A percentile compares a stretch with the other conserved stretches of the same genome.
These are phyloP conservation scores for Cantharis flavilabris DNA, from an alignment of 2,888 invertebrate genomes.

Conservation along the genomic window DNA sequence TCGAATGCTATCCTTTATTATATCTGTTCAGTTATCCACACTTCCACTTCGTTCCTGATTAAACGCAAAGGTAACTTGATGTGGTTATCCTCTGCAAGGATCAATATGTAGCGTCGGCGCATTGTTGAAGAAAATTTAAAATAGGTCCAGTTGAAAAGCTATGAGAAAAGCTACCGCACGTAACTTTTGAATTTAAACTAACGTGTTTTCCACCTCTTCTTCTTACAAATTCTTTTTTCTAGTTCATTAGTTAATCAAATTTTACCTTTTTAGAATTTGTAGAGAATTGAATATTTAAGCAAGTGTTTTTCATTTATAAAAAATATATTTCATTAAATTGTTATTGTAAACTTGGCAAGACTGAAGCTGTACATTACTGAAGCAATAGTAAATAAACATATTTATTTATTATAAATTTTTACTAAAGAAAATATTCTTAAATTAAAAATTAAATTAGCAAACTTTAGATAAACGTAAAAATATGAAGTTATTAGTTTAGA, in stretches of 20 bases:
- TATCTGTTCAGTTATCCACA: not conserved
- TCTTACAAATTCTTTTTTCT: constrained; percentile 5
- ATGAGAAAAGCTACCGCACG: constrained; percentile 15
- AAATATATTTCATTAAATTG: not conserved
- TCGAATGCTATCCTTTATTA: not conserved
- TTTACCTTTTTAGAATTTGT: not conserved
- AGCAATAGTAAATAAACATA: not conserved
- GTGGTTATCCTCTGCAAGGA: constrained; percentile 21
- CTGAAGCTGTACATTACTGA: not conserved
- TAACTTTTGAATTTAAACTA: constrained; percentile 2
- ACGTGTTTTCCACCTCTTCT: constrained; percentile 8
- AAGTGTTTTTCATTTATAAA: not conserved
- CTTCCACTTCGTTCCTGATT: constrained; percentile 11
- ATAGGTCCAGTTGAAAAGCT: constrained; percentile 27
- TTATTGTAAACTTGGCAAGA: not conserved
- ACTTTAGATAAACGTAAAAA: not conserved
- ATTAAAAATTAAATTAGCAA: not conserved
- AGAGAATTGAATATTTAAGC: not conserved
- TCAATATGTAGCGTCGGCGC: constrained; percentile 40
- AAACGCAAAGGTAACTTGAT: constrained; percentile 10
- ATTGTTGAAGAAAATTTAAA: constrained; percentile 13
- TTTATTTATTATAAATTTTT: not conserved
- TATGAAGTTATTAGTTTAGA: not conserved
- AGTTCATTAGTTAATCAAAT: not conserved
- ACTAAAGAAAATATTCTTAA: not conserved